Base-by-base conservation (phyloP, 2,113 vertebrate species). In the Jacana jacana region DNA sequence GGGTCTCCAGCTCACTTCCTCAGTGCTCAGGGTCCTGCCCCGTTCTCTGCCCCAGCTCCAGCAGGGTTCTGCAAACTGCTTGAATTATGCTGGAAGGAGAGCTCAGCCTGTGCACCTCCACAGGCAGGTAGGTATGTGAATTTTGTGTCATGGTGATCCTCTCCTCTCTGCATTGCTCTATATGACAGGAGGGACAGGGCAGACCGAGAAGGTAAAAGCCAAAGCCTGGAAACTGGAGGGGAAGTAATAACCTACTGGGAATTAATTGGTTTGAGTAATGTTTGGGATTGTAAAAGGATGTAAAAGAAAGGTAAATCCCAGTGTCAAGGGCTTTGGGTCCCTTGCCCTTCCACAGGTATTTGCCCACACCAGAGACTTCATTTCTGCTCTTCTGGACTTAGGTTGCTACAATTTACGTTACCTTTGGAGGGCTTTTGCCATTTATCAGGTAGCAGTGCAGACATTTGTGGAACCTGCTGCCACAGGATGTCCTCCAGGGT, bases 161-260 rank as follows among this genome's bases (percentile, higher is more conserved):
- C 44, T 55, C 5, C 54, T 75, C 39, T 60, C 49, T 39, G 46
- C 69, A 19, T 17, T 81, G 39, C 44, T 81, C 13, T 42, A n/a
- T 0, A 0, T 27, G 52, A 31, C 1, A 70, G 5, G 25, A n/a
- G 42, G 58, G 17, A 49, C 16, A 42, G 13, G 17, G 6, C 25
- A 81, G 55, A 60, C 33, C 28, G 33, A 61, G 57, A 85, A 87
- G 23, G 22, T 30, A 81, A 80, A 79, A 91, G 16, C 15, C 39
- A 76, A 64, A 11, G 57, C 49, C 69, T 92, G 54, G 70, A 79
- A 84, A 80, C 30, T n/a, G 49, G 35, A 55, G 15, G 46, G 33
- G 23, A 55, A 79, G 9, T 48, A 65, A 83, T 35, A 93, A 78
- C 19, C 13, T 25, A 25, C 35, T 49, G 52, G 18, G 15, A 91